A percentile compares a stretch with the other conserved stretches of the same genome.
phyloP scores from a whole-genome alignment of 1,140 invertebrate species.

The Rhopalosiphum padi region DNA sequence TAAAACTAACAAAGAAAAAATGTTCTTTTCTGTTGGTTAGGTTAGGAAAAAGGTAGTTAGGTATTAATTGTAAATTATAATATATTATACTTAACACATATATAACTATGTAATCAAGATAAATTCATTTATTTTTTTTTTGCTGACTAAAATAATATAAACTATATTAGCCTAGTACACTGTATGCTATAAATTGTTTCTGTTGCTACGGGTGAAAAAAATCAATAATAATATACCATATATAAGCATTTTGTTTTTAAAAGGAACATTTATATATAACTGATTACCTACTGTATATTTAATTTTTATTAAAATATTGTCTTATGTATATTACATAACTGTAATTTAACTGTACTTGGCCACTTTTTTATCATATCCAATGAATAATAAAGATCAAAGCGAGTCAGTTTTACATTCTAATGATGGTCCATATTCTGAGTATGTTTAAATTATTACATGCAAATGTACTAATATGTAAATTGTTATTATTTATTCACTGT shows the following conservation, averaged over 20 bases:
- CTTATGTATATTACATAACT: background rate
- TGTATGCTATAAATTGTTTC: background rate
- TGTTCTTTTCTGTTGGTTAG: background rate
- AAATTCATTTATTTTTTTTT: background rate
- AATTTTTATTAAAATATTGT: background rate
- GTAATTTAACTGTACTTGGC: background rate
- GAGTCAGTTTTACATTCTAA: background rate
- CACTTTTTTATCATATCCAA: background rate
- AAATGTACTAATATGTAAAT: background rate
- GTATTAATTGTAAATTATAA: background rate
- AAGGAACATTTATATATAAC: background rate
- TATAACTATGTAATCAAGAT: background rate
- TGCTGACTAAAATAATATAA: background rate
- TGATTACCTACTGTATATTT: background rate
- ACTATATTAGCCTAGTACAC: background rate
- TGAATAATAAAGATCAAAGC: background rate
- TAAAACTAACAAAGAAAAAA: background rate
- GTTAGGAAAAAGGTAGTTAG: background rate
- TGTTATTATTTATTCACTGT: background rate
- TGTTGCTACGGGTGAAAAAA: slow-evolving; percentile 41
- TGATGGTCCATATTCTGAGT: background rate
- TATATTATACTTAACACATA: no score
- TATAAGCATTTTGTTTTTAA: background rate
- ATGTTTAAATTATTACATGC: background rate
- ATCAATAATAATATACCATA: slow-evolving; percentile 4